Percentiles rank a stretch among this genome's conserved stretches.
These are phyloP conservation scores for Danionella dracula DNA, from an alignment of 2,797 vertebrate genomes.

Conservation along the genomic window DNA sequence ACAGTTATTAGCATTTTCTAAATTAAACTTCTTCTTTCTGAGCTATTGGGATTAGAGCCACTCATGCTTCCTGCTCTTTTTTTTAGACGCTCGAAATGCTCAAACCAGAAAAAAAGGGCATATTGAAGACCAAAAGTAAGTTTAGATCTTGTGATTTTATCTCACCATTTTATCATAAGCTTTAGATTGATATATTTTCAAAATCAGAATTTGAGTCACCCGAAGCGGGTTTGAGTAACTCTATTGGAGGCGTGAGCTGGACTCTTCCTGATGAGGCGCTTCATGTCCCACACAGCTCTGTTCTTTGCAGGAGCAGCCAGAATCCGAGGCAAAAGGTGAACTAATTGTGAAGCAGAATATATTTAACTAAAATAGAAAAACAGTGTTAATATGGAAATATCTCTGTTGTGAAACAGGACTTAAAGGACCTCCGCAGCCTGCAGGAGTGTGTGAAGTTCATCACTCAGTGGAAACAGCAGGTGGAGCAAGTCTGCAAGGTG, in stretches of 20 bases:
- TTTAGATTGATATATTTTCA: neutral
- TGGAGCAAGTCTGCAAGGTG: slow-evolving; percentile 37
- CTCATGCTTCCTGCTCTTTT: neutral
- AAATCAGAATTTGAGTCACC: slow-evolving; percentile 9
- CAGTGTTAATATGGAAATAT: neutral
- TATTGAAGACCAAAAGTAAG: slow-evolving; percentile 42
- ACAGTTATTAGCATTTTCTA: too few species aligned
- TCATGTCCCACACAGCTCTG: slow-evolving; percentile 32
- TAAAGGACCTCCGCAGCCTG: slow-evolving; percentile 39
- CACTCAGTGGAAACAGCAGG: slow-evolving; percentile 42
- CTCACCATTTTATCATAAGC: too few species aligned
- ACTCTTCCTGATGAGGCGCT: slow-evolving; percentile 29
- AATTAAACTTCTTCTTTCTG: too few species aligned
- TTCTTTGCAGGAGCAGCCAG: slow-evolving; percentile 18
- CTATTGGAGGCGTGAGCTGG: slow-evolving; percentile 40
- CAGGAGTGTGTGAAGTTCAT: slow-evolving; percentile 47
- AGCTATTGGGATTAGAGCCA: too few species aligned
- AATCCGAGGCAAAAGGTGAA: slow-evolving; percentile 34
- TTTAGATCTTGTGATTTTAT: neutral
- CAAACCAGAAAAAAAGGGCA: slow-evolving; percentile 38
- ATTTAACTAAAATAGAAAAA: neutral
- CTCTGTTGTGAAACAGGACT: slow-evolving; percentile 22
- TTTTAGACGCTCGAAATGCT: neutral
- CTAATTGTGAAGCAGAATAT: too few species aligned
- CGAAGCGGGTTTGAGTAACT: slow-evolving; percentile 23